Conservation (phyloP, 2,113 vertebrate species). For the Melanostigma gelatinosum region DNA sequence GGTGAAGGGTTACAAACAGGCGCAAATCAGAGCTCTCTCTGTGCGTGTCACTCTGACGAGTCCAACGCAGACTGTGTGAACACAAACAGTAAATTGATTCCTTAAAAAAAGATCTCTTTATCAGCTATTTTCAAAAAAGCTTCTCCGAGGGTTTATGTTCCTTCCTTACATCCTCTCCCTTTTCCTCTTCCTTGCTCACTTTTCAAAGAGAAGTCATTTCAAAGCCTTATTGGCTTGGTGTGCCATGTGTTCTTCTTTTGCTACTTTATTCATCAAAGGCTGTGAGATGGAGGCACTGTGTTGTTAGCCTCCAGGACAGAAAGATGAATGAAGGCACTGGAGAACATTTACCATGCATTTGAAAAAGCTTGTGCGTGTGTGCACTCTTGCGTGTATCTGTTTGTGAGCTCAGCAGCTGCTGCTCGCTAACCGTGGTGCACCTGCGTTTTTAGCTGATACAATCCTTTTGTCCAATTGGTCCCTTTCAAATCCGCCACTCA, state of each 20-base stretch:
- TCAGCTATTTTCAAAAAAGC: conserved; percentile 39
- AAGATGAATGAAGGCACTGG: conserved; percentile 30
- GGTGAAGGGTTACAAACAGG: conserved; percentile 24
- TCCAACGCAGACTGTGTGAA: conserved; percentile 36
- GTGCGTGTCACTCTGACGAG: conserved; percentile 1
- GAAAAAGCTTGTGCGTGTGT: conserved; percentile 28
- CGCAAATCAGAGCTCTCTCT: conserved; percentile 25
- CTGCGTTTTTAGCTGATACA: conserved; percentile 67
- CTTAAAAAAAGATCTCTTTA: conserved; percentile 47
- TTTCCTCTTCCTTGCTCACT: conserved; percentile 19
- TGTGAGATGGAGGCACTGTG: conserved; percentile 16
- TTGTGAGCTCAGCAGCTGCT: conserved; percentile 74
- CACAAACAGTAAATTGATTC: conserved; percentile 51
- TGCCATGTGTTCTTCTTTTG: conserved; percentile 24
- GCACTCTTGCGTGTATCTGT: conserved; percentile 11
- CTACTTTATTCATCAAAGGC: conserved; percentile 56
- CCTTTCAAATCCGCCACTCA: conserved; percentile 57
- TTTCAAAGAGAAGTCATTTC: conserved; percentile 45
- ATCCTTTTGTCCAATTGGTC: conserved; percentile 66
- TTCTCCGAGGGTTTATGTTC: conserved; percentile 43
- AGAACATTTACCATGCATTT: conserved; percentile 39
- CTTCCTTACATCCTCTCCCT: conserved; percentile 13
- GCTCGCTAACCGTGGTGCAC: conserved; percentile 65
- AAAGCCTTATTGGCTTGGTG: conserved; percentile 35
- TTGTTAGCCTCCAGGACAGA: conserved; percentile 32